Percentiles rank a stretch among this genome's conserved stretches.
These are phyloP conservation scores for Bradypus variegatus DNA, from an alignment of 2,797 vertebrate species.

Conservation along the genomic window DNA sequence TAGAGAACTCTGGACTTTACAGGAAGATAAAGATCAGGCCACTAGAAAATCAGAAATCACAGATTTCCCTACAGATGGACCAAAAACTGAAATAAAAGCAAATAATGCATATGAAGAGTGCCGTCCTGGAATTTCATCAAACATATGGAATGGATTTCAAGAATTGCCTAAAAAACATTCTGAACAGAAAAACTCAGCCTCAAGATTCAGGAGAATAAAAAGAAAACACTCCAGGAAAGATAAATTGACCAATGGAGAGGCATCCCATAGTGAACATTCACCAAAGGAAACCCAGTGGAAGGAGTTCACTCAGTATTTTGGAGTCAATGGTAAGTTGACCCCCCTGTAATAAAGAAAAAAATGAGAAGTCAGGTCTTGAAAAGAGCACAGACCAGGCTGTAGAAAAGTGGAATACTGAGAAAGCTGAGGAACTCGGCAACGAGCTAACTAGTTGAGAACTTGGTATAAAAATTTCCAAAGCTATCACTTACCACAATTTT, in stretches of 20 bases:
- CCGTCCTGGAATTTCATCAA: slow-evolving; percentile 76
- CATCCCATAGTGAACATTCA: slow-evolving; percentile 68
- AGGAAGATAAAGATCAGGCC: too few relatives aligned
- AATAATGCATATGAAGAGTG: background rate
- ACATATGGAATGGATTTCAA: slow-evolving; percentile 83
- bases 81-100: background rate
- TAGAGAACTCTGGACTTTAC: too few relatives aligned
- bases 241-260: slow-evolving; percentile 58
- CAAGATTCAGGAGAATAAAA: slow-evolving; percentile 27
- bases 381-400: too few relatives aligned
- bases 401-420: too few relatives aligned
- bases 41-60: background rate
- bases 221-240: slow-evolving; percentile 77
- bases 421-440: slow-evolving; percentile 17
- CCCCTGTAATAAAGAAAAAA: slow-evolving; percentile 69
- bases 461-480: slow-evolving; percentile 58
- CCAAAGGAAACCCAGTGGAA: slow-evolving; percentile 77
- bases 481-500: slow-evolving; percentile 81
- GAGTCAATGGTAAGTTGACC: slow-evolving; percentile 82
- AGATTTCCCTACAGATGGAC: background rate
- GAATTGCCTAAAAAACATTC: slow-evolving; percentile 78
- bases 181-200: slow-evolving; percentile 56
- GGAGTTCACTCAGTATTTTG: slow-evolving; percentile 84
- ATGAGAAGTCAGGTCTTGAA: slow-evolving; percentile 52
- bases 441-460: slow-evolving; percentile 85